These are phyloP conservation scores for Crotophaga sulcirostris DNA, from an alignment of 2,113 vertebrate species.

Conservation along the genomic window DNA sequence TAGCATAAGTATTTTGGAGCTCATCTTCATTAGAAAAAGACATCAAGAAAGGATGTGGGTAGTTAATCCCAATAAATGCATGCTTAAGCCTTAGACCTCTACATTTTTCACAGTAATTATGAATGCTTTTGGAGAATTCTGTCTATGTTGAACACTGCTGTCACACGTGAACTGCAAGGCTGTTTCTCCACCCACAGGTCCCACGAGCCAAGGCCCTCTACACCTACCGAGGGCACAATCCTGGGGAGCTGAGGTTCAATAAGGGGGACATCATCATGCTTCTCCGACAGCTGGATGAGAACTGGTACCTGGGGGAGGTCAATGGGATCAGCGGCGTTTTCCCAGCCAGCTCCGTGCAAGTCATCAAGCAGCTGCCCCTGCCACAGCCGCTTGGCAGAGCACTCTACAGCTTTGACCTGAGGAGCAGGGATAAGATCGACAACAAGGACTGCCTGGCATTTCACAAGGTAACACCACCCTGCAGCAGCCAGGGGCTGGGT, in stretches of 20 bases:
- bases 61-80: neutral
- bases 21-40: constrained; percentile 17
- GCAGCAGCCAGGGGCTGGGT: neutral
- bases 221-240: constrained; percentile 76
- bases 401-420: constrained; percentile 81
- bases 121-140: neutral
- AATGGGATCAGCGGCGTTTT: constrained; percentile 74
- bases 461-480: constrained; percentile 76
- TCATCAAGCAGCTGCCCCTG: constrained; percentile 77
- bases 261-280: constrained; percentile 78
- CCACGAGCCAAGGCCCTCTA: constrained; percentile 78
- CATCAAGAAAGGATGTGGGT: constrained; percentile 43
- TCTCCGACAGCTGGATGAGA: constrained; percentile 82
- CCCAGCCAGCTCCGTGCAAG: constrained; percentile 74
- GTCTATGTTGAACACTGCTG: accelerated
- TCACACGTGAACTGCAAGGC: neutral
- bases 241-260: constrained; percentile 79
- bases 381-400: constrained; percentile 81
- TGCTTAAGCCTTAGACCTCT: neutral
- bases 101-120: neutral
- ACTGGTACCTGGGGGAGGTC: constrained; percentile 81
- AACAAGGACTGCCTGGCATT: constrained; percentile 80
- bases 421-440: constrained; percentile 75
- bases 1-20: constrained; percentile 20
- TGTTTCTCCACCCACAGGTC: constrained; percentile 72